Base-by-base conservation (phyloP, 2,888 invertebrate genomes). In the Leptinotarsa peninsularis region DNA sequence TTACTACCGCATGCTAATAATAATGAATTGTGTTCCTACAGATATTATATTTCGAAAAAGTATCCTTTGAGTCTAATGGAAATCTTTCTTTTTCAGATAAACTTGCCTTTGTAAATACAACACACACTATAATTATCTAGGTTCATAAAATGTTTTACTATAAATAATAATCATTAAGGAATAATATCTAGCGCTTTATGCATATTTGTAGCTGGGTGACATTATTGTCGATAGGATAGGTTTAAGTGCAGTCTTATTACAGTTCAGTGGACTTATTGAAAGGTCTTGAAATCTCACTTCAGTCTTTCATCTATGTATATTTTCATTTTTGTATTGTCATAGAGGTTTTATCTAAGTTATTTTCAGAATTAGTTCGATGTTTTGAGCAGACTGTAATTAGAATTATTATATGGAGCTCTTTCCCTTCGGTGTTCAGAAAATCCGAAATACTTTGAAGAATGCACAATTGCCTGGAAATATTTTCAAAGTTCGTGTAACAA, bases 101-200 rank as follows among this genome's bases (percentile, higher is more conserved):
- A 76, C 78, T 80, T 80, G 80, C 80, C 80, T 80, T 80, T 80
- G 79, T 79, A 79, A 66, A 78, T 79, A 78, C 63, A 69, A 77
- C 67, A 72, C 63, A 72, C 67, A 63, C 66, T 72, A 69, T 71
- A 43, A 58, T 43, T 13, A 68, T 52, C 27, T 33, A 54, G 23
- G 18, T 14, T 69, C 58, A 58, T 58, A 15, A 69, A 23, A 56
- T 58, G 58, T 54, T 56, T 56, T 56, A 56, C 54, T 71, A 76
- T 71, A 66, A 71, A 54, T 52, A 49, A 54, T 73, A 71, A 71
- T 72, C 54, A 43, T 33, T 49, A 18, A 68, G 23, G 3, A 17
- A 68, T 52, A 21, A 43, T 69, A 43, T 21, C 69, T 68, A 68
- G 17, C 27, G 23, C 52, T 52, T 18, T 50, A 67, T 14, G 21